Percentiles rank a stretch among this genome's conserved stretches.
Conservation (phyloP, 1,140 invertebrate genomes). For the Hyphantria cunea region DNA sequence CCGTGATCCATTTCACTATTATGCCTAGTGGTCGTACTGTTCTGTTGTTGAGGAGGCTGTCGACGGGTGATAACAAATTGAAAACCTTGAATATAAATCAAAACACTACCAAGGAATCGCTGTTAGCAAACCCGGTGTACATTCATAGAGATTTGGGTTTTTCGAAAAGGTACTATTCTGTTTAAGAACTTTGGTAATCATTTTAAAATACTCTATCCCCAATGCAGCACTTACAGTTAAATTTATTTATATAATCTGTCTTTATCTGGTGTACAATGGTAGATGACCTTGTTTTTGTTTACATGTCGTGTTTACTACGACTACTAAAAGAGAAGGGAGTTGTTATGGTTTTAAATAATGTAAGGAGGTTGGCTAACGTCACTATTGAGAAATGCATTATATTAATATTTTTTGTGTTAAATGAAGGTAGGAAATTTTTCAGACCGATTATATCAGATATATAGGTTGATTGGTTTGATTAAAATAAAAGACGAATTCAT, state of each 20-base stretch:
- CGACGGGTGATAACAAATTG: constrained; percentile 69
- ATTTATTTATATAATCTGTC: no score
- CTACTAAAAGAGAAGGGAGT: constrained; percentile 35
- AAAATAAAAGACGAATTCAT: no score
- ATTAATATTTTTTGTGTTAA: neutral
- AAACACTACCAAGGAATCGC: constrained; percentile 56
- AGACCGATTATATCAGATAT: no score
- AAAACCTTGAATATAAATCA: constrained; percentile 70
- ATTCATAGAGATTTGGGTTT: constrained; percentile 59
- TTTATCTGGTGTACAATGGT: neutral
- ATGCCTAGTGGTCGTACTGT: constrained; percentile 74
- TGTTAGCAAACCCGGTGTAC: constrained; percentile 53
- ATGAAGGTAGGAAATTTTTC: no score
- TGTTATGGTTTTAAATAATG: constrained; percentile 16
- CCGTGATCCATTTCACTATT: constrained; percentile 44
- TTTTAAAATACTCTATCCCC: no score
- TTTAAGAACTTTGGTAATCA: neutral
- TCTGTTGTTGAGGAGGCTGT: constrained; percentile 69
- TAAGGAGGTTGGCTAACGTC: constrained; percentile 19
- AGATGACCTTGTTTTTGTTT: constrained; percentile 55
- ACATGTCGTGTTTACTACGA: constrained; percentile 34
- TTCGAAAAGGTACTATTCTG: constrained; percentile 59
- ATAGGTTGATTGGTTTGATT: no score
- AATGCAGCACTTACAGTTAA: no score
- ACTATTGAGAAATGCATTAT: constrained; percentile 5